Base-by-base conservation (phyloP, 92 coral and sea anemone genomes). In the Phenganax stokvisi region DNA sequence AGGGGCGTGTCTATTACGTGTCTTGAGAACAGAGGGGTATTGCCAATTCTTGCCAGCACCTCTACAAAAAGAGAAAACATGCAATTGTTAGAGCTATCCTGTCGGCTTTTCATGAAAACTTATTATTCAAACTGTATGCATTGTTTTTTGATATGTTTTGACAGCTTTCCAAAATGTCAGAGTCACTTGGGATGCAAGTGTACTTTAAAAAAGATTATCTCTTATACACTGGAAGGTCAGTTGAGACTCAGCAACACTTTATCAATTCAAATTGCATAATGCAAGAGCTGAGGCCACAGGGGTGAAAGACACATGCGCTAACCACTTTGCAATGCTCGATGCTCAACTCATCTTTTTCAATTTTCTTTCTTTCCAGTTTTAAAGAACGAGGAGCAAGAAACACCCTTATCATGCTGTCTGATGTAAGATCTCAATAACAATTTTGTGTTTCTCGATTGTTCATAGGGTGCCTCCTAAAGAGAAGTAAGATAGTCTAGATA, bases 351-450 rank as follows among this genome's bases (percentile, higher is more conserved):
- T 61, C 12, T 65, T 44, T 65, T 37, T 60, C 11, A 9, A 10
- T 25, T 87, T n/a, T n/a, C n/a, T 47, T 54, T 78, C 85, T 62
- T 77, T 64, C 17, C 17, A 90, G 94, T 68, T 90, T 90, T 68
- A 90, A 90, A 79, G 94, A 90, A 84, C 81, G 94, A 72, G 94
- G 94, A 62, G 94, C 94, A 54, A 83, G 94, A 54, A 90, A 90
- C 85, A 90, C 94, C 10, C 87, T 90, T 11, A 85, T 88, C 56
- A 80, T 90, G 89, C 73, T 88, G 70, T 76, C 94, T 27, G 84
- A 89, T 73, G 92, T 89, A 84, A 25, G 87, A 75, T 7, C 8
- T 29, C 13, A 1, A 16, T 30, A 68, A 30, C 25, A 9, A 17
- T 0, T 67, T 69, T 3, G 6, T 9, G 53, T 28, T 28, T 3